phyloP scores from a whole-genome alignment of 2,888 invertebrate genomes.

The Tortrix viridana region DNA sequence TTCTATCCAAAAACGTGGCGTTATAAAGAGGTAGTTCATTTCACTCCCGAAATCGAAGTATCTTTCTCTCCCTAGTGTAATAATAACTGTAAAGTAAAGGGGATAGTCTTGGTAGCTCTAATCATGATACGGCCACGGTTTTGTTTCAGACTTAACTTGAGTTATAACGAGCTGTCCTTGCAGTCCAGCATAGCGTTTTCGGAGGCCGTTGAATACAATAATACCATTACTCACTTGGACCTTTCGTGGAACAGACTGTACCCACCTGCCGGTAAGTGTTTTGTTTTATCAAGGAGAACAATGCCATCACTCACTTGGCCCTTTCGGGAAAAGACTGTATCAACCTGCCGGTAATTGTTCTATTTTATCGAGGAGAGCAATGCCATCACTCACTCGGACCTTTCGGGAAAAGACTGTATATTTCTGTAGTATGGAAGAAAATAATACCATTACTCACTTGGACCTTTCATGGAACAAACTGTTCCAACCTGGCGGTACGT shows the following conservation, averaged over 20 bases:
- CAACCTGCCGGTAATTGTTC: neutral
- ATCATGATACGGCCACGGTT: too few relatives aligned
- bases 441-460: too few relatives aligned
- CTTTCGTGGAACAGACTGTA: neutral
- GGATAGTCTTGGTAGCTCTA: too few relatives aligned
- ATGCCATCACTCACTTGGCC: neutral
- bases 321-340: neutral
- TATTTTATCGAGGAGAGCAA: too few relatives aligned
- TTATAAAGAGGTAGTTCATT: slow-evolving; percentile 2
- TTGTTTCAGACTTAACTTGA: neutral
- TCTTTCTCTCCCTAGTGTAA: neutral
- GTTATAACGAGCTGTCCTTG: neutral
- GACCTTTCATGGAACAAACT: neutral
- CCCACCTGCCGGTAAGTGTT: neutral
- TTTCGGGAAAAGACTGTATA: neutral
- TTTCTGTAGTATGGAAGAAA: neutral
- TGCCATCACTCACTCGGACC: too few relatives aligned
- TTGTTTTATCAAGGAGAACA: neutral
- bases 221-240: slow-evolving; percentile 6
- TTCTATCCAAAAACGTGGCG: neutral
- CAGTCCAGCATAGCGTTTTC: neutral
- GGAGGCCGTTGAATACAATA: neutral
- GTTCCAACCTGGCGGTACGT: neutral
- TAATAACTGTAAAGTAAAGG: neutral
- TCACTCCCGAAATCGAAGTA: too few relatives aligned